These are phyloP conservation scores for Athrips mouffetella DNA, from an alignment of 2,888 invertebrate genomes.

Conservation along the genomic window DNA sequence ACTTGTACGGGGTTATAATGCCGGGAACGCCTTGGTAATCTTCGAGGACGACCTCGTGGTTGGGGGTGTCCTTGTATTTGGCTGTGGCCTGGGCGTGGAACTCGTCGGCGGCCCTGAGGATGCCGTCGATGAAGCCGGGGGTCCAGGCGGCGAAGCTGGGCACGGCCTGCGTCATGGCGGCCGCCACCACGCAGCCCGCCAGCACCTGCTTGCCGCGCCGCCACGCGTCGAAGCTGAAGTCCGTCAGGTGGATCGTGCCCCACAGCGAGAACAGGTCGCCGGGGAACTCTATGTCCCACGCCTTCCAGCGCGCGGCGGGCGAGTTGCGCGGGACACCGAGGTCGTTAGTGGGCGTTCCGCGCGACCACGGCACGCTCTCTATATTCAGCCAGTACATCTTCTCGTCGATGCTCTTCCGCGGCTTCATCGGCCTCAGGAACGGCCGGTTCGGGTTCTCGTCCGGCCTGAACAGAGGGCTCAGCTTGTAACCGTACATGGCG, in stretches of 20 bases:
- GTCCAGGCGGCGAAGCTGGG: constrained; percentile 82
- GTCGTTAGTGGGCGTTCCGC: constrained; percentile 55
- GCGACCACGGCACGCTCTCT: constrained; percentile 62
- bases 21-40: constrained; percentile 76
- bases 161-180: constrained; percentile 80
- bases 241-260: constrained; percentile 81
- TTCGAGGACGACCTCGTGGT: constrained; percentile 78
- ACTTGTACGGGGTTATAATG: constrained; percentile 77
- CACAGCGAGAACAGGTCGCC: constrained; percentile 83
- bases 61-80: constrained; percentile 36
- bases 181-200: constrained; percentile 63
- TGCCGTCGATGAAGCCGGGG: constrained; percentile 78
- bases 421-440: constrained; percentile 48
- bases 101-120: constrained; percentile 77
- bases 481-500: constrained; percentile 58
- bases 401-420: constrained; percentile 59
- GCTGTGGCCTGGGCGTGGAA: constrained; percentile 74
- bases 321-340: constrained; percentile 53
- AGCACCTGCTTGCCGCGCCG: constrained; percentile 81
- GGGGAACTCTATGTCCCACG: constrained; percentile 83
- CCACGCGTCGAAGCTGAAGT: constrained; percentile 71
- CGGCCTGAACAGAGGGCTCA: constrained; percentile 64
- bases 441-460: constrained; percentile 60
- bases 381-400: constrained; percentile 72
- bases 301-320: constrained; percentile 75